Percentiles rank a stretch among this genome's conserved stretches.
Evolutionary conservation across 2,113 vertebrate species (phyloP).

Genomic region (Aldabrachelys gigantea): DNA sequence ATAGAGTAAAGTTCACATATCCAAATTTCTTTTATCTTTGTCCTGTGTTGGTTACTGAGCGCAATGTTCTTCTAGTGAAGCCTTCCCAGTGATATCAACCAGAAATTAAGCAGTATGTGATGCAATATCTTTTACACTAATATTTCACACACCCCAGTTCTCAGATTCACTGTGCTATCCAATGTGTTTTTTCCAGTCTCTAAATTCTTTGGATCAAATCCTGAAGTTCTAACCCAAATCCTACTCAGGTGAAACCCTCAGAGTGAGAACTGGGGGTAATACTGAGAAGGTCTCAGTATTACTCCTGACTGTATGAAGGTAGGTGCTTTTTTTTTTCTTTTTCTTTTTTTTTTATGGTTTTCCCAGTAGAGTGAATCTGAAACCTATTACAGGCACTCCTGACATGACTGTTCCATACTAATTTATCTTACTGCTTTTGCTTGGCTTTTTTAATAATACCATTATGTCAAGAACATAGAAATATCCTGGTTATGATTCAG

Average conservation of each 20-base stretch:
- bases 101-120: not conserved
- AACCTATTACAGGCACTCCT: not conserved
- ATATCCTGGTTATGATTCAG: not conserved
- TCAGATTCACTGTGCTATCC: not conserved
- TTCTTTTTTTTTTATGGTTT: not conserved
- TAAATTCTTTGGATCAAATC: not conserved
- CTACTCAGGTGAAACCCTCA: not conserved
- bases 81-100: not conserved
- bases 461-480: not conserved
- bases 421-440: not conserved
- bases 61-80: not conserved
- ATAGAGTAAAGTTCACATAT: not conserved
- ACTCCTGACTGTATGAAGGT: not conserved
- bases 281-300: not conserved
- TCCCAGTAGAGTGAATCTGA: not conserved
- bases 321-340: not conserved
- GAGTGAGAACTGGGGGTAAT: not conserved
- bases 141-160: not conserved
- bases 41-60: not conserved
- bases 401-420: not conserved
- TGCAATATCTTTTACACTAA: not conserved
- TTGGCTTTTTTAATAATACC: not conserved
- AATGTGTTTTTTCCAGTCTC: not conserved
- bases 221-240: not conserved
- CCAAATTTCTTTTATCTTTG: not conserved